A percentile compares a stretch with the other conserved stretches of the same genome.
Evolutionary conservation across 2,888 invertebrate species (phyloP).

Genomic region (Drosophila percnosoma): DNA sequence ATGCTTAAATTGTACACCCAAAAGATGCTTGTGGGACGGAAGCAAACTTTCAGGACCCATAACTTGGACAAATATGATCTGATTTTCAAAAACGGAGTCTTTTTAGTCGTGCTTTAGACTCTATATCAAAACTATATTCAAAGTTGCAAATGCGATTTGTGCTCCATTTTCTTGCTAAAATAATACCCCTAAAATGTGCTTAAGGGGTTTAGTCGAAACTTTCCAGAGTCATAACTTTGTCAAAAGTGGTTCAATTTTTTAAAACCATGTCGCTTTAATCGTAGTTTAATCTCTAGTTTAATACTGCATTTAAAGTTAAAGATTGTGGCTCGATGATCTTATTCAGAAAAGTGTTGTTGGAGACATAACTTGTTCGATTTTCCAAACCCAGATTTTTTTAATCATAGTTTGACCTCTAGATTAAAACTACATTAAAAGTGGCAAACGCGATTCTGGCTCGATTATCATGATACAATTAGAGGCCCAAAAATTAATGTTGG

Average conservation of each 20-base stretch:
- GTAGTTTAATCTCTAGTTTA: neutral
- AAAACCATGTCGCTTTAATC: neutral
- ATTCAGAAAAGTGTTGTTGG: neutral
- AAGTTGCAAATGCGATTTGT: no score
- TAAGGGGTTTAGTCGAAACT: no score
- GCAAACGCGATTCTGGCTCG: neutral
- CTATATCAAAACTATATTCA: no score
- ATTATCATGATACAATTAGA: neutral
- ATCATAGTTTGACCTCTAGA: neutral
- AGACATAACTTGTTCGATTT: neutral
- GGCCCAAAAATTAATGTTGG: neutral
- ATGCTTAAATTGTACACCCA: neutral
- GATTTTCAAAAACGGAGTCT: neutral
- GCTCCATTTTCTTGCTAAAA: no score
- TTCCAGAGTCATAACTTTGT: no score
- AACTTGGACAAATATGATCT: neutral
- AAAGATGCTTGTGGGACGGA: neutral
- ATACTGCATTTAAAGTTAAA: no score
- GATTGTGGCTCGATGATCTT: neutral
- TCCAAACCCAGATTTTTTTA: accelerated
- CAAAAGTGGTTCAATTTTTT: neutral
- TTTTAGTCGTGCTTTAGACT: neutral
- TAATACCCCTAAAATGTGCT: no score
- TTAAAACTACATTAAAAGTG: neutral
- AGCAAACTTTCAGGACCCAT: neutral